Evolutionary conservation across 2,888 invertebrate species (phyloP), one percentile per base, ranked within the genome.

Genomic region (Drosophila cracens): DNA sequence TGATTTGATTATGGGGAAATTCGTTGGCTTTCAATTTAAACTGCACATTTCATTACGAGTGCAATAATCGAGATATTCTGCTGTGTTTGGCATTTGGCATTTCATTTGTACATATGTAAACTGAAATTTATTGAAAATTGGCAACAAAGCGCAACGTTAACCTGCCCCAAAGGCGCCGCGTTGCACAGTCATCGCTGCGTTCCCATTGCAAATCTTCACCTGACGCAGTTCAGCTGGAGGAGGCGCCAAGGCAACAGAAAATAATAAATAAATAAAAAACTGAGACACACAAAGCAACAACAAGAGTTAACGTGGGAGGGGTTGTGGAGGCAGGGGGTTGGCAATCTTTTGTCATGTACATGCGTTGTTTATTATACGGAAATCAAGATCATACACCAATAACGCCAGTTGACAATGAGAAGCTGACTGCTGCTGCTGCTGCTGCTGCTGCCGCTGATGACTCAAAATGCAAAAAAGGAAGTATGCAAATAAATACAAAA

Each of bases 331-430:
- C 5, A 33, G 31, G 40, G 21, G 52, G 36, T 25, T 31, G 43
- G 43, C 53, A 67, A 58, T 58, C 83, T 87, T 83, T 89, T 86
- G 83, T 86, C 74, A 58, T 70, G 58, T 46, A 61, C 69, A 68
- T 75, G 60, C 63, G 69, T 81, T 75, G 70, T 74, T 72, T 68
- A 67, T 64, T 65, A 64, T 76, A 52, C 71, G 69, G 83, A 79
- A 86, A 86, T 84, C 87, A 80, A 90, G 89, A 89, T 85, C 88
- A 79, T 87, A 76, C 90, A 88, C 90, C 90, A 90, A 88, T 85
- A 88, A 87, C 83, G 85, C 81, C 85, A 82, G 70, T 72, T 79
- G 79, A 89, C 88, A 88, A 87, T 87, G 80, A 75, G 79, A 61
- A 76, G 46, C 59, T 34, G 69, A 46, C 52, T 38, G 60, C 65